Percentiles rank a stretch among this genome's conserved stretches.
phyloP scores from a whole-genome alignment of 1,140 invertebrate genomes.

The Sinonovacula constricta region DNA sequence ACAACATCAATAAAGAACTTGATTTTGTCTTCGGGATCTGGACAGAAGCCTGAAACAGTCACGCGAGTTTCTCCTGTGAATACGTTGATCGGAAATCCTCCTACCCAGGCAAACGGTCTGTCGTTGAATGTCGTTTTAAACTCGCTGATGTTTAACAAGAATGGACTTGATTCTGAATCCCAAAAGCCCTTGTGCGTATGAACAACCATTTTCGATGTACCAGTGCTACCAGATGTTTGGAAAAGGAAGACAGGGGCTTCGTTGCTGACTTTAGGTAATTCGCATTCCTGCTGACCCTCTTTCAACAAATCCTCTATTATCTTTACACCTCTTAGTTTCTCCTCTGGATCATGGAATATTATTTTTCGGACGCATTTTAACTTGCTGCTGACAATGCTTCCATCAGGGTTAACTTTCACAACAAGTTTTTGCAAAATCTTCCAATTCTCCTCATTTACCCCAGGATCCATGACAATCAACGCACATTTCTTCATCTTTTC shows the following conservation, averaged over 20 bases:
- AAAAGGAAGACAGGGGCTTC: not conserved
- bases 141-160: not conserved
- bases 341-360: not conserved
- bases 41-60: constrained; percentile 1
- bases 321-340: not conserved
- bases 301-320: not conserved
- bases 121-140: not conserved
- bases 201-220: not conserved
- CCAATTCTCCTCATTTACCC: not conserved
- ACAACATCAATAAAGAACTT: not conserved
- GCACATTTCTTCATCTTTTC: not conserved
- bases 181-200: not conserved
- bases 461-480: constrained; percentile 3
- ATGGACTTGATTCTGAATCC: too few relatives aligned
- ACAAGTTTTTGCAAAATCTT: not conserved
- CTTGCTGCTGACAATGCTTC: not conserved
- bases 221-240: constrained; percentile 14
- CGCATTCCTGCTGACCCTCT: not conserved
- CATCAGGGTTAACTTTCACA: not conserved
- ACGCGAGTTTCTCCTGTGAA: constrained; percentile 8
- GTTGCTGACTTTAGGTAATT: not conserved
- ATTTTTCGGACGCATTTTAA: not conserved
- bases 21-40: not conserved
- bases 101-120: constrained; percentile 20
- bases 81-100: not conserved